Conservation (phyloP, 1,140 invertebrate genomes). For the Diachasmimorpha longicaudata region DNA sequence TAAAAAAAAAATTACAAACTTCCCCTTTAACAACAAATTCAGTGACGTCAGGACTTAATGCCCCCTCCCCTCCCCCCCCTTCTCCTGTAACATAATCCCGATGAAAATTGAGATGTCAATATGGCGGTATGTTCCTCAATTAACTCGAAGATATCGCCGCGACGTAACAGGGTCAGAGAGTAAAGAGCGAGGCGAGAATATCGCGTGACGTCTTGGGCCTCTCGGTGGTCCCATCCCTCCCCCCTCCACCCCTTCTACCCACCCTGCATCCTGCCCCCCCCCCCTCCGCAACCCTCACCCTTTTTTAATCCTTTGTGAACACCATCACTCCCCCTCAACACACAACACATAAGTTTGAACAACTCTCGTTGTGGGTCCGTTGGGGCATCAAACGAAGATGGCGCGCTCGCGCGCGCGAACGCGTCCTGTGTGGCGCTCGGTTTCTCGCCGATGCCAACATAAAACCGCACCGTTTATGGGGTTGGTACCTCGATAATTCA, state of each 20-base stretch:
- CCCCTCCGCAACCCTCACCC: no score
- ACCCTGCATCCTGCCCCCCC: no score
- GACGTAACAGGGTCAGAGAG: conserved; percentile 27
- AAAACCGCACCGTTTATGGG: conserved; percentile 56
- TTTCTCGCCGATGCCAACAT: conserved; percentile 48
- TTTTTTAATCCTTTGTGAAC: background rate
- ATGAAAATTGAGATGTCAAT: conserved; percentile 23
- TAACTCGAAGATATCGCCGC: conserved; percentile 15
- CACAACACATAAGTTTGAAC: background rate
- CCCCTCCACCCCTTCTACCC: no score
- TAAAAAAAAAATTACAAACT: no score
- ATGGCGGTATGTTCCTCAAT: conserved; percentile 8
- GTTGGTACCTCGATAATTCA: conserved; percentile 55
- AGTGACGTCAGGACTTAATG: background rate
- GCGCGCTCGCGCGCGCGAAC: background rate
- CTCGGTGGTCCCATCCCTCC: conserved; percentile 15
- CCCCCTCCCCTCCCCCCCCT: background rate
- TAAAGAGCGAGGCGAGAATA: conserved; percentile 33
- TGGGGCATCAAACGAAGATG: background rate
- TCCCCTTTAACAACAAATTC: background rate
- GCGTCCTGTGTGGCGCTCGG: conserved; percentile 49
- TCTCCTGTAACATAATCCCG: background rate
- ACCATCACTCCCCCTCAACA: background rate
- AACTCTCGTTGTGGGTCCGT: background rate
- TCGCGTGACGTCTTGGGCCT: conserved; percentile 35